Evolutionary conservation across 2,113 vertebrate genomes (phyloP).

Genomic region (Gambusia affinis): DNA sequence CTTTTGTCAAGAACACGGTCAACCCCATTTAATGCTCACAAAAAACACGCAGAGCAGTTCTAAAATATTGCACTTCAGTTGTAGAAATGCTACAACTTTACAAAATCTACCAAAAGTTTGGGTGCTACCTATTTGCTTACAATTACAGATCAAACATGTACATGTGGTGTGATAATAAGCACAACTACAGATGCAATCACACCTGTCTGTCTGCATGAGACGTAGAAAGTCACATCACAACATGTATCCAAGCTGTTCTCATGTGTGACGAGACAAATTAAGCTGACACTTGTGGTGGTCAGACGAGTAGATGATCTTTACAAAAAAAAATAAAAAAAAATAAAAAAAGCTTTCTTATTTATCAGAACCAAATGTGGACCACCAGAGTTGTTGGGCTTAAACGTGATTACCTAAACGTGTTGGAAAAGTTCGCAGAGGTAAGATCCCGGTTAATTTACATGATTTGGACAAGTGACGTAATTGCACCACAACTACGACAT

Average conservation of each 20-base stretch:
- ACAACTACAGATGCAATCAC: constrained; percentile 48
- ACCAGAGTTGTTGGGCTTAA: constrained; percentile 20
- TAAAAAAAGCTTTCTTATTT: constrained; percentile 14
- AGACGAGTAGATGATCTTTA: background rate
- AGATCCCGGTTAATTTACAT: constrained; percentile 64
- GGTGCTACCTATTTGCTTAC: background rate
- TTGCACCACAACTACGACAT: constrained; percentile 64
- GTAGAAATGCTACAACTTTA: background rate
- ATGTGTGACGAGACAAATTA: constrained; percentile 43
- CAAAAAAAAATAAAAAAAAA: background rate
- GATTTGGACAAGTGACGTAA: constrained; percentile 72
- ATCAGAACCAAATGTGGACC: constrained; percentile 38
- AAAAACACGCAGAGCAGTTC: background rate
- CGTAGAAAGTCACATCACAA: constrained; percentile 64
- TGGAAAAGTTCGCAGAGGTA: constrained; percentile 58
- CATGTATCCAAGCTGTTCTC: constrained; percentile 37
- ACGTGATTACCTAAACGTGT: constrained; percentile 21
- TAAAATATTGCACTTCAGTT: background rate
- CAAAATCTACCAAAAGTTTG: background rate
- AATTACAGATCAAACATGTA: background rate
- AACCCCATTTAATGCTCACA: background rate
- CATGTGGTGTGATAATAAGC: background rate
- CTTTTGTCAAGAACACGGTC: background rate
- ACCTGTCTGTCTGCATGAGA: constrained; percentile 51
- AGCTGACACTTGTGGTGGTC: constrained; percentile 27